Percentiles rank a stretch among this genome's conserved stretches.
Evolutionary conservation across 2,797 vertebrate genomes (phyloP).

Genomic region (Limosa lapponica): DNA sequence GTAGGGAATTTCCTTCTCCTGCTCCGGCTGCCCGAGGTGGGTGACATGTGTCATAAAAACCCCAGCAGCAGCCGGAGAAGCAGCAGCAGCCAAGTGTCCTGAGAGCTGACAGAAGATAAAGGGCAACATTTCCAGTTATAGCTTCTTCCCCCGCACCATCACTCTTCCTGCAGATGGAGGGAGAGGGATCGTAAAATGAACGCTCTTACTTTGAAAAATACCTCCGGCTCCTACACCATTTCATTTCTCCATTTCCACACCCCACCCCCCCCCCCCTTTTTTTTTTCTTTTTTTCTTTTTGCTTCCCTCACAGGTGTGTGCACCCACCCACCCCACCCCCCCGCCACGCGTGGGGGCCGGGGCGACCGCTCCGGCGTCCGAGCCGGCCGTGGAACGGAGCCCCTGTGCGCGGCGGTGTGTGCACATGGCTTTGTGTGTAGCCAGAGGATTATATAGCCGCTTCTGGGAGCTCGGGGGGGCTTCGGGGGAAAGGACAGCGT

Average conservation of each 20-base stretch:
- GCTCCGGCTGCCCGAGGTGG: constrained; percentile 67
- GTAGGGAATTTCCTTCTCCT: constrained; percentile 81
- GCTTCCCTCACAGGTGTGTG: neutral
- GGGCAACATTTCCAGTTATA: constrained; percentile 77
- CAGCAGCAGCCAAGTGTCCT: constrained; percentile 61
- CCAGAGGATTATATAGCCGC: neutral
- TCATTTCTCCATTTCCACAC: neutral
- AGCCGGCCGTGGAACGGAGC: neutral
- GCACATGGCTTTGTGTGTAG: neutral
- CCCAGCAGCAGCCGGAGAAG: constrained; percentile 65
- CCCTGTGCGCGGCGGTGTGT: neutral
- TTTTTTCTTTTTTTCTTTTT: too few relatives aligned
- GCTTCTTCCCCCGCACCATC: constrained; percentile 62
- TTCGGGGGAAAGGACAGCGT: neutral
- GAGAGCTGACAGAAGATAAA: constrained; percentile 82
- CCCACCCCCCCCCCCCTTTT: rapidly evolving
- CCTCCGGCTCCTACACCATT: neutral
- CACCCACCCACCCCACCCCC: neutral
- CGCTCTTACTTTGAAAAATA: constrained; percentile 57
- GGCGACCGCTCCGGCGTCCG: neutral
- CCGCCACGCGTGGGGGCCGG: neutral
- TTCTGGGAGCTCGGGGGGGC: neutral
- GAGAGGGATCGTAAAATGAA: constrained; percentile 54
- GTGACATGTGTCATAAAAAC: constrained; percentile 83
- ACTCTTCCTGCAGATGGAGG: constrained; percentile 59